Evolutionary conservation across 2,113 vertebrate genomes (phyloP), one percentile per base, ranked within the genome.

Genomic region (Passer domesticus): DNA sequence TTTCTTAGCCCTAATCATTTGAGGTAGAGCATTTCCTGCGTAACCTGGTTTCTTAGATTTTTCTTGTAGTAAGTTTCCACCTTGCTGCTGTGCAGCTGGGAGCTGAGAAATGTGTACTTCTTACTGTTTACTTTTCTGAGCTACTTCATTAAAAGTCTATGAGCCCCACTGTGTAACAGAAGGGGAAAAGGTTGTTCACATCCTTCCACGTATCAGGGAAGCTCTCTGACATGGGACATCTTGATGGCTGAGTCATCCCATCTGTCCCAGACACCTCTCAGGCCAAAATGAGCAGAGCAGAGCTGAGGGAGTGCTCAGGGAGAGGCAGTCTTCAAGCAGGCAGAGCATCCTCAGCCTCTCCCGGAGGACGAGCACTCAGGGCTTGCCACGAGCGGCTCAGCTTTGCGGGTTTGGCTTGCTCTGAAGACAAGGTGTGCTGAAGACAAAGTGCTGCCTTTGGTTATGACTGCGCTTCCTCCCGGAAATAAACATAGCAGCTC

Each of bases 191-290:
- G 18, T 70, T 83, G 91, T 89, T 96, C 94, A 94, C 92, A 92
- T 94, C 94, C 92, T 94, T 89, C 86, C 88, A 90, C 1, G 5
- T 67, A 84, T 63, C 39, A 5, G 83, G 69, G 83, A 83, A 93
- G 92, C 80, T 87, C 80, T 77, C 94, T 93, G 92, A 93, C 86
- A 83, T 1, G 4, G 86, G 94, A 86, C 92, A 92, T 84, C 92
- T 96, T 97, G 92, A 70, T 67, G 91, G 60, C 91, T 95, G 92
- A 97, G 91, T 95, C 94, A 96, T 93, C 83, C 96, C 95, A 92
- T 90, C 95, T 96, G 96, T 95, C 89, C 86, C 83, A 92, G 86
- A 31, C 73, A 74, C n/a, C n/a, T 81, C 77, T 89, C 64, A 16
- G 89, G 92, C 91, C 86, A 94, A 90, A 81, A 86, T 3, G 39